phyloP scores from a whole-genome alignment of 30 jellyfish, hydroid and myxozoan species.

The Catostylus mosaicus region DNA sequence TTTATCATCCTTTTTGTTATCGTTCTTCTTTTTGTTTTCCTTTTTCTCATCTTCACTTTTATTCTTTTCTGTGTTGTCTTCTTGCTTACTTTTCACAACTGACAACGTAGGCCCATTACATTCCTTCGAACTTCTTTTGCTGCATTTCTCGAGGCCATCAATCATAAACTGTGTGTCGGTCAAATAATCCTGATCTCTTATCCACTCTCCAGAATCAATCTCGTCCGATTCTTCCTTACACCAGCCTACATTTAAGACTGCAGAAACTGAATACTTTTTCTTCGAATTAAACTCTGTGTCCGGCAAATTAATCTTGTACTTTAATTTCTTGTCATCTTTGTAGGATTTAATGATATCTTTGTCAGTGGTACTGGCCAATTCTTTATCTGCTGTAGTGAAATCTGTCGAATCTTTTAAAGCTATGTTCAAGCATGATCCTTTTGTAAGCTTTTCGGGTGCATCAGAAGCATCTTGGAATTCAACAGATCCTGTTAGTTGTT shows the following conservation, averaged over 20 bases:
- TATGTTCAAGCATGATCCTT: conserved; percentile 40
- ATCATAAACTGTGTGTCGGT: conserved; percentile 5
- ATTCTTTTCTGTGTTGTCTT: not conserved
- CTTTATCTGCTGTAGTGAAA: conserved; percentile 25
- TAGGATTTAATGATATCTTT: not conserved
- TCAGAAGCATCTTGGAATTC: conserved; percentile 38
- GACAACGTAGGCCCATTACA: conserved; percentile 34
- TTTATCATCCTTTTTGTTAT: not conserved
- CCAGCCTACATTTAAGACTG: conserved; percentile 24
- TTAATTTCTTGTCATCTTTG: not conserved
- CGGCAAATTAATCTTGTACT: conserved; percentile 6
- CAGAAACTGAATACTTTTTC: conserved; percentile 13
- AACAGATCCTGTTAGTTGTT: not conserved
- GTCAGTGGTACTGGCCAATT: conserved; percentile 1
- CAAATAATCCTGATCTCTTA: conserved; percentile 7
- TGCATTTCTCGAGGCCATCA: conserved; percentile 26
- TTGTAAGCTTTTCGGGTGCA: conserved; percentile 2
- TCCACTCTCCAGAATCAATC: conserved; percentile 43
- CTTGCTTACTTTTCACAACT: not conserved
- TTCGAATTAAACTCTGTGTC: not conserved
- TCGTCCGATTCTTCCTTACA: not conserved
- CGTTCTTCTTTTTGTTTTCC: not conserved
- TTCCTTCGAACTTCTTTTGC: conserved; percentile 4
- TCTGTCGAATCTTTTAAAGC: conserved; percentile 23
- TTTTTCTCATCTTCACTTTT: not conserved